phyloP scores from a whole-genome alignment of 2,797 vertebrate species.

The Hemitrygon akajei region DNA sequence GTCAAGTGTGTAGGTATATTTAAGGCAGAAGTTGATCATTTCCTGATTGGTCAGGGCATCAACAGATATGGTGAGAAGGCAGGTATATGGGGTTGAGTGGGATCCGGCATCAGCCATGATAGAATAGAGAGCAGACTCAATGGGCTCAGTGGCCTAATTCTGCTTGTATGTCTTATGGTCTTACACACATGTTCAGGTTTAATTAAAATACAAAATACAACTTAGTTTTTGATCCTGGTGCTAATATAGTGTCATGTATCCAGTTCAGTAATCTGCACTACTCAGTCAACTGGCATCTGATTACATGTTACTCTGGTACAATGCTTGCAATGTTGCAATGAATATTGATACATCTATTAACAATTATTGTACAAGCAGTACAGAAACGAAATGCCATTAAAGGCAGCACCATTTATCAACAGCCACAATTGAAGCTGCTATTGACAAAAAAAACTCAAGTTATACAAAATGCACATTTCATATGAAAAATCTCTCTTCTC shows the following conservation, averaged over 20 bases:
- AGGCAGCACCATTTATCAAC: background rate
- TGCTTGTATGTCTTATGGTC: no score
- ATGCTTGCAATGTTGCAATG: background rate
- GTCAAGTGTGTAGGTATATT: no score
- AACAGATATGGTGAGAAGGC: no score
- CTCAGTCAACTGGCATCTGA: background rate
- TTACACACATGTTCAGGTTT: background rate
- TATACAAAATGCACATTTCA: background rate
- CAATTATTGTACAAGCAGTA: background rate
- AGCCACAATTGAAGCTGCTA: background rate
- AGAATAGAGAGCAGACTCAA: no score
- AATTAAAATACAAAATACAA: background rate
- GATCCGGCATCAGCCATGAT: no score
- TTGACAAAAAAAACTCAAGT: background rate
- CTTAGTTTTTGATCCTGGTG: background rate
- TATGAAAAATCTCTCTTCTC: background rate
- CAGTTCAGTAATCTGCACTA: no score
- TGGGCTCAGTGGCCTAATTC: no score
- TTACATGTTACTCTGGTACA: background rate
- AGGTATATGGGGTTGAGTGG: no score
- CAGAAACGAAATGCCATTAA: background rate
- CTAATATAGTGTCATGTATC: background rate
- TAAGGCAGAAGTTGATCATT: no score
- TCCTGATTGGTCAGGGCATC: no score
- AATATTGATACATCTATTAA: background rate